Conservation (phyloP, 2,888 invertebrate species). For the Eupithecia subumbrata region DNA sequence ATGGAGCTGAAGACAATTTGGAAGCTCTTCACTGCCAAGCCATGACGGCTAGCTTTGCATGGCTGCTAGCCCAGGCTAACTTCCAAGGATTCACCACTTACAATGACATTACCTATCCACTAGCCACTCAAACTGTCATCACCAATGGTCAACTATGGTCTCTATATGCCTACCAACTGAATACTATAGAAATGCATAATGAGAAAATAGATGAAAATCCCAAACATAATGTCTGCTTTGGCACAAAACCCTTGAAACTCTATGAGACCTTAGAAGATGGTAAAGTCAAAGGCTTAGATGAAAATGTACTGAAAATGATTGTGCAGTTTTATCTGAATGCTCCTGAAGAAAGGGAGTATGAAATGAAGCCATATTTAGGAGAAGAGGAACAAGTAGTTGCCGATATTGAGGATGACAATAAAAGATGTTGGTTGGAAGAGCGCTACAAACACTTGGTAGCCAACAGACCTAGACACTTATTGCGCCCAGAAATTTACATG, state of each 20-base stretch:
- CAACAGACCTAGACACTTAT: conserved; percentile 86
- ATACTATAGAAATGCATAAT: conserved; percentile 89
- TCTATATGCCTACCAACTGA: conserved; percentile 95
- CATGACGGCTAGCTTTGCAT: conserved; percentile 91
- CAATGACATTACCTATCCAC: conserved; percentile 95
- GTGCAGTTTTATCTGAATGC: conserved; percentile 89
- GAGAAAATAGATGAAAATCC: conserved; percentile 86
- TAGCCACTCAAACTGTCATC: conserved; percentile 93
- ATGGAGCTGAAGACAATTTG: conserved; percentile 81
- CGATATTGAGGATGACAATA: conserved; percentile 87
- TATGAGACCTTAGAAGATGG: conserved; percentile 90
- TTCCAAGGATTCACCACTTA: conserved; percentile 95
- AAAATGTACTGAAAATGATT: conserved; percentile 88
- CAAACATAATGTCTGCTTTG: conserved; percentile 92
- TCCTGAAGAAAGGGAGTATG: conserved; percentile 85
- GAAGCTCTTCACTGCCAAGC: conserved; percentile 90
- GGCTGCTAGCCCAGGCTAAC: conserved; percentile 91
- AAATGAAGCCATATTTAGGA: conserved; percentile 90
- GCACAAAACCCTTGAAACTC: conserved; percentile 87
- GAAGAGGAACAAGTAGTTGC: conserved; percentile 83
- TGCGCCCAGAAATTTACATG: conserved; percentile 87
- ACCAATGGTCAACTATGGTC: conserved; percentile 95
- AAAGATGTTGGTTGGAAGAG: conserved; percentile 87
- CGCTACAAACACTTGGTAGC: conserved; percentile 87
- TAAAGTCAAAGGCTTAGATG: conserved; percentile 91